Base-by-base conservation (phyloP, 2,888 invertebrate species). In the Apodemia hepburni region DNA sequence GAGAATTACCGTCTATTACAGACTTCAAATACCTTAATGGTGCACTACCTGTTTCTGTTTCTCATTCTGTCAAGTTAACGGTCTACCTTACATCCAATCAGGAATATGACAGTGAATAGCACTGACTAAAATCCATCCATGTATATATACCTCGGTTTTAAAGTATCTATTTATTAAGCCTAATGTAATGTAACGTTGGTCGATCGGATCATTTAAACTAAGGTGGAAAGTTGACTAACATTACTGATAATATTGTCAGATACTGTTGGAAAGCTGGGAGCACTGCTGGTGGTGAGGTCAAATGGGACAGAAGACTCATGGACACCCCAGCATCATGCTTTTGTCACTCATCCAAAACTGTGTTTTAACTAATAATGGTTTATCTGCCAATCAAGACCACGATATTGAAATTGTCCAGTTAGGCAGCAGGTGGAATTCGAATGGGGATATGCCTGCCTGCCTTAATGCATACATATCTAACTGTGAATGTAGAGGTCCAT, bases 181-280 rank as follows among this genome's bases (percentile, higher is more conserved):
- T 29, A 29, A 6, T 35, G 11, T 35, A 38, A 12, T 12, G 12
- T 12, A 12, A 4, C 4, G 38, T 12, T 38, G 12, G 38, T 12
- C 11, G 38, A 38, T 38, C 38, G 3, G 42, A 42, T 42, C 15
- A 17, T 61, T 11, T 51, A 38, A 54, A 54, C 17, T 22, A 8
- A 47, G 22, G 11, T 45, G 58, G 27, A 62, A 47, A 69, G 22
- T 12, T 54, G 11, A 54, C 65, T 70, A 71, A 71, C 65, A 61
- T 73, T 62, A 67, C 62, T 74, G 73, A 66, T 74, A 67, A 72
- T 68, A 70, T 76, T 75, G 71, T 72, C 76, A 54, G 54, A 54
- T 54, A 54, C 54, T 54, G 22, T 54, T 22, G 18, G 27, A 54
- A 54, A 54, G 18, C 54, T 12, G 54, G 18, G 27, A 22, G 54